Evolutionary conservation across 2,113 vertebrate species (phyloP), one percentile per base, ranked within the genome.

Genomic region (Colossoma macropomum): DNA sequence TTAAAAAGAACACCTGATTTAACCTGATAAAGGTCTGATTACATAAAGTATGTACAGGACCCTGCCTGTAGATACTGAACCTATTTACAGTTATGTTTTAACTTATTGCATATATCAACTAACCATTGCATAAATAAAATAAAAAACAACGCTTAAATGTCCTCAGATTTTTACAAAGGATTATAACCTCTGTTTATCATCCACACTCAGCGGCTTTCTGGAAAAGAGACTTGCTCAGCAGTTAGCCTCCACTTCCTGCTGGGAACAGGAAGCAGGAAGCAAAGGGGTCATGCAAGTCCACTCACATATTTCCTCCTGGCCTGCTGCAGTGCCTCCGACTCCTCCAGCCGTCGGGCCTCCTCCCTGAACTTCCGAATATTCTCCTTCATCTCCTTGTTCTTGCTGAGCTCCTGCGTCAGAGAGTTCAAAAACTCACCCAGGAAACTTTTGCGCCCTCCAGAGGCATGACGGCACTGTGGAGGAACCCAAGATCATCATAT

Each of bases 381-480:
- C 83, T 97, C 96, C 89, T 96, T 97, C 96, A 98, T 98, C 90
- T 99, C 96, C 65, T 97, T 98, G 91, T 96, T 97, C 81, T 97
- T 98, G 23, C 93, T 94, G 0, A 99, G 85, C 50, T 99, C 97
- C 85, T 97, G 97, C 19, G 97, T 98, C 77, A 98, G 91, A 83
- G 94, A 96, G 84, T 98, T 96, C 73, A 99, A 82, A 30, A 98
- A 95, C 13, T 96, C 97, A 0, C 96, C 95, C 4, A 98, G 92
- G 80, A 99, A 99, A 0, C 96, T 96, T 80, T 96, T 97, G 78
- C 95, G 95, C 66, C 93, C 94, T 28, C 94, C 93, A 0, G 93
- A 93, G 75, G 93, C 75, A 84, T 88, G 89, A 21, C 90, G 66
- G 0, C 86, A 87, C 87, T 93, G 88, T 12, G 79, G 72, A 54